phyloP scores from a whole-genome alignment of 2,113 vertebrate genomes.

The Tamias sibiricus region DNA sequence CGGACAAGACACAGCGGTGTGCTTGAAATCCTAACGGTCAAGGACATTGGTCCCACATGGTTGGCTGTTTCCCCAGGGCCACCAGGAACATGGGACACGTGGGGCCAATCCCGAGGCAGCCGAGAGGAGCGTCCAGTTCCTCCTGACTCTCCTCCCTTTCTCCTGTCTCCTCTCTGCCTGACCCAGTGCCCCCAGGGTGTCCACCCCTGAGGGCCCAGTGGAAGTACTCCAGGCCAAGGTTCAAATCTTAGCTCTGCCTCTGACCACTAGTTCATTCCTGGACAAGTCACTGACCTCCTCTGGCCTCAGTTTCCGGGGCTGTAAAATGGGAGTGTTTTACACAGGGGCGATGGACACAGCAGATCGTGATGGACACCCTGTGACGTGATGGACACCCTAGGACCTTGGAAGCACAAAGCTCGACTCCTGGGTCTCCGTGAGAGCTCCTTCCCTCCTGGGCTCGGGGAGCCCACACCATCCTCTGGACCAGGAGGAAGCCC shows the following conservation, averaged over 20 bases:
- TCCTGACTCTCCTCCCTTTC: fast-evolving
- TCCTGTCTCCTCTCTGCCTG: not conserved
- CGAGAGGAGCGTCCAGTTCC: no score
- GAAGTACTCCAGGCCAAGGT: not conserved
- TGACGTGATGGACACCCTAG: fast-evolving
- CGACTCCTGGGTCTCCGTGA: not conserved
- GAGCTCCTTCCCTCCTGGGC: not conserved
- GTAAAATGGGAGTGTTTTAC: not conserved
- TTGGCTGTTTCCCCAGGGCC: not conserved
- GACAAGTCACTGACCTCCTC: not conserved
- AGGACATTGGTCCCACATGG: not conserved
- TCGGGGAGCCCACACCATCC: not conserved
- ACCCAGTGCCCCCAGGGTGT: not conserved
- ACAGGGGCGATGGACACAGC: fast-evolving
- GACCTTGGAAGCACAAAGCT: not conserved
- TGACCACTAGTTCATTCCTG: not conserved
- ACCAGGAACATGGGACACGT: fast-evolving
- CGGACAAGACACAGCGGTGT: not conserved
- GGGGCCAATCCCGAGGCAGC: not conserved
- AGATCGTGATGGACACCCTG: no score
- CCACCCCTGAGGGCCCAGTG: not conserved
- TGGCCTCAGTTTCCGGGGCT: not conserved
- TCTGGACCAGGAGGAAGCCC: not conserved
- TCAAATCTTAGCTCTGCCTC: not conserved
- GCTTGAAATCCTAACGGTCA: not conserved